Evolutionary conservation across 1,140 invertebrate species (phyloP), one percentile per base, ranked within the genome.

Genomic region (Neotoxoptera formosana): DNA sequence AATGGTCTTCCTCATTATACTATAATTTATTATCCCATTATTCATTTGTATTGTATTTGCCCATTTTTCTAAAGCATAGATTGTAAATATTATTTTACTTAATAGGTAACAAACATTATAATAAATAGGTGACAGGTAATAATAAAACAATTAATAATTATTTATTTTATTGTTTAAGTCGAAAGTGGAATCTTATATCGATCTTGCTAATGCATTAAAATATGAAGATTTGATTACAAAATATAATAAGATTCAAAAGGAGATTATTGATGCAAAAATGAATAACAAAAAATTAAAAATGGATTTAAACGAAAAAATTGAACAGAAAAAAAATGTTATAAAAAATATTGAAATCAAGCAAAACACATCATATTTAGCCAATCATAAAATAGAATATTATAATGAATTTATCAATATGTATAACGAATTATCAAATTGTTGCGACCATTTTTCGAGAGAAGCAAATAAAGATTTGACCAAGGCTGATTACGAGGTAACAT

Each of bases 371-470:
- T 90, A 90, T 67, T 3, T 90, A 60, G 53, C 47, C 45, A 90
- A 90, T 45, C 89, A 60, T n/a, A 90, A 60, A 90, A 60, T 45
- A 23, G 36, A 90, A 25, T 90, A 51, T 60, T 90, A 90, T 90
- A 56, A 60, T 56, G 36, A 51, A 36, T 60, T 60, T 60, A 56
- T 36, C 21, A 53, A 90, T 21, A 41, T 36, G 20, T 60, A 60
- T 36, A 90, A 30, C 8, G 89, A 90, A 90, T 30, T 34, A 41
- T 90, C 89, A 51, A 48, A 60, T 45, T 4, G 47, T 67, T 90
- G 89, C 4, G 41, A 36, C 3, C 25, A 56, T 60, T 90, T 60
- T 60, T 60, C 89, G 41, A 90, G 1, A 60, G 53, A 90, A 41
- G 2, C 23, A 25, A 41, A 90, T 67, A 41, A 60, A 25, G 20